phyloP scores from a whole-genome alignment of 2,888 invertebrate species.

The Glaucopsyche alexis region DNA sequence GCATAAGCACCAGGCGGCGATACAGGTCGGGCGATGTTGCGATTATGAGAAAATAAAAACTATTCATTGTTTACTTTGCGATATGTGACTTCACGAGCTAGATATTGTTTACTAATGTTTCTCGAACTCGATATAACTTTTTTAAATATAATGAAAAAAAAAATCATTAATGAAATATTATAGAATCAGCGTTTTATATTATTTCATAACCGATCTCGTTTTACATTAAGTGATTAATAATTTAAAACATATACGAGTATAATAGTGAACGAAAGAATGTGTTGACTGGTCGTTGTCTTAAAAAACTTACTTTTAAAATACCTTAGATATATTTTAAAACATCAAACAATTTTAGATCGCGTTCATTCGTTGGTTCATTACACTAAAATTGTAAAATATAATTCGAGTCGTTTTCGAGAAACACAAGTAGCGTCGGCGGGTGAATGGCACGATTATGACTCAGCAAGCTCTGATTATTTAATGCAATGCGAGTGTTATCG shows the following conservation, averaged over 20 bases:
- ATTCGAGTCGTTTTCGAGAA: conserved; percentile 37
- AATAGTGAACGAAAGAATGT: no score
- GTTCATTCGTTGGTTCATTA: no score
- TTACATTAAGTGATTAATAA: no score
- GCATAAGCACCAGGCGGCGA: conserved; percentile 11
- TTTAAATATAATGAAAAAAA: no score
- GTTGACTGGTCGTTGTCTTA: no score
- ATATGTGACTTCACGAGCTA: conserved; percentile 5
- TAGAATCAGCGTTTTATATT: no score
- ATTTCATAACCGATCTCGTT: no score
- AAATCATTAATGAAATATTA: no score
- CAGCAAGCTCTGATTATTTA: conserved; percentile 34
- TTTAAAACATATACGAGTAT: no score
- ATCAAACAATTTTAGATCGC: no score
- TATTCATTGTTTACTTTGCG: conserved; percentile 40
- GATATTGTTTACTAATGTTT: conserved; percentile 42
- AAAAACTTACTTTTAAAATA: no score
- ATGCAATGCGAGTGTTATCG: conserved; percentile 29
- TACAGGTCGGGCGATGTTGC: conserved; percentile 29
- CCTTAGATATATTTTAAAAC: no score
- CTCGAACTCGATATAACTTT: conserved; percentile 38
- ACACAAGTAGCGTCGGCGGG: conserved; percentile 38
- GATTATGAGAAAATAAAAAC: conserved; percentile 55
- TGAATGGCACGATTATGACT: conserved; percentile 43
- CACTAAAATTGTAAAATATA: not conserved